Evolutionary conservation across 2,888 invertebrate species (phyloP).

Genomic region (Carpatolechia fugitivella): DNA sequence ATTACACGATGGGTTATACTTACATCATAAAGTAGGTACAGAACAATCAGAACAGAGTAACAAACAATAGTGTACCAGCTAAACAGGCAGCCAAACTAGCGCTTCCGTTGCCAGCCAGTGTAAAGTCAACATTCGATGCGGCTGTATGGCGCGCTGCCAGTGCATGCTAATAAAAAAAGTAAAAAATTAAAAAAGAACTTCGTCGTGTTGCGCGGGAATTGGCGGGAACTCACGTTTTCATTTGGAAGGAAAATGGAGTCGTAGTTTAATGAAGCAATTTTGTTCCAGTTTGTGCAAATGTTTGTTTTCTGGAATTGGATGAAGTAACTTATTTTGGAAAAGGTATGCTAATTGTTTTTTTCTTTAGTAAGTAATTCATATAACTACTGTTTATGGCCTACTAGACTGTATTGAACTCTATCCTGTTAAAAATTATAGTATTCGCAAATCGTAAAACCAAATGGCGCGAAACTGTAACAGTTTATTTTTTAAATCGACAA

Average conservation of each 20-base stretch:
- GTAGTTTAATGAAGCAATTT: not conserved
- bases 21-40: conserved; percentile 21
- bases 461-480: too few species aligned
- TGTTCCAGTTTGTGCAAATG: not conserved
- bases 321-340: not conserved
- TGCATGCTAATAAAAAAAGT: conserved; percentile 35
- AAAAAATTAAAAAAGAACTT: conserved; percentile 24
- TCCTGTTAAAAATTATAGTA: too few species aligned
- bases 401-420: too few species aligned
- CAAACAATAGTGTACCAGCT: conserved; percentile 23
- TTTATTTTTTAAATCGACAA: too few species aligned
- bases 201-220: conserved; percentile 1
- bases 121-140: conserved; percentile 40
- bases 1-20: conserved; percentile 11
- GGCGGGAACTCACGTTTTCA: conserved; percentile 3
- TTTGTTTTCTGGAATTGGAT: not conserved
- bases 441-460: too few species aligned
- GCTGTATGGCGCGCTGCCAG: conserved; percentile 41
- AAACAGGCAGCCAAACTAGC: conserved; percentile 19
- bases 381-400: too few species aligned
- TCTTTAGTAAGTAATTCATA: not conserved
- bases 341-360: not conserved
- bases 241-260: not conserved
- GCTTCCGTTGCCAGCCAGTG: conserved; percentile 25
- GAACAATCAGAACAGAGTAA: conserved; percentile 23